Conservation (phyloP, 2,888 invertebrate genomes). For the Bibio marci region DNA sequence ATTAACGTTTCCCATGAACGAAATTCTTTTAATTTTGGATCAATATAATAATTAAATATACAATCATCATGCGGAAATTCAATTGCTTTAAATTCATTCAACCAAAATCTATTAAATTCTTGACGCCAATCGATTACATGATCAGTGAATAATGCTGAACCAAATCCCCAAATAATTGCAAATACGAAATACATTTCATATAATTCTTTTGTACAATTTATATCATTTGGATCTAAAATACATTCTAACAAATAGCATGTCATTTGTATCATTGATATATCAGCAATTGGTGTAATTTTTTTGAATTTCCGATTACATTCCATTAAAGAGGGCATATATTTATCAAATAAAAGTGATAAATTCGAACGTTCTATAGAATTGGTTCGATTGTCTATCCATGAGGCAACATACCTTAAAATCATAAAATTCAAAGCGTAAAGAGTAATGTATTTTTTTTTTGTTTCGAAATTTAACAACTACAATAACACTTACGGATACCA, state of each 20-base stretch:
- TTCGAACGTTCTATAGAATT: slow-evolving; percentile 59
- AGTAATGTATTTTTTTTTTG: background rate
- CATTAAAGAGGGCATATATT: slow-evolving; percentile 74
- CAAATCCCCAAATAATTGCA: slow-evolving; percentile 84
- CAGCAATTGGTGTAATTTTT: slow-evolving; percentile 78
- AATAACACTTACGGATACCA: slow-evolving; percentile 72
- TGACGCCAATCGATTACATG: slow-evolving; percentile 79
- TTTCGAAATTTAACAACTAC: background rate
- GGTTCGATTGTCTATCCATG: slow-evolving; percentile 70
- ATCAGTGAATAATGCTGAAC: slow-evolving; percentile 80
- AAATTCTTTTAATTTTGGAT: slow-evolving; percentile 68
- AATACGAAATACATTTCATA: slow-evolving; percentile 84
- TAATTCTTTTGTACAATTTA: slow-evolving; percentile 66
- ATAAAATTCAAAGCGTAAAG: background rate
- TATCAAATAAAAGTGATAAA: slow-evolving; percentile 81
- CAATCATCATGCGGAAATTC: slow-evolving; percentile 73
- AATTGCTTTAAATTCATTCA: slow-evolving; percentile 78
- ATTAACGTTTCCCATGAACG: slow-evolving; percentile 73
- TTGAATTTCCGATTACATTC: slow-evolving; percentile 67
- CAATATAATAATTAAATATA: slow-evolving; percentile 82
- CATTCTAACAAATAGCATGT: slow-evolving; percentile 77
- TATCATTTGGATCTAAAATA: slow-evolving; percentile 50
- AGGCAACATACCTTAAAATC: slow-evolving; percentile 55
- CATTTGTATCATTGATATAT: slow-evolving; percentile 80
- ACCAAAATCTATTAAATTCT: slow-evolving; percentile 94